Evolutionary conservation across 1,140 invertebrate species (phyloP), one percentile per base, ranked within the genome.

Genomic region (Habropoda laboriosa): DNA sequence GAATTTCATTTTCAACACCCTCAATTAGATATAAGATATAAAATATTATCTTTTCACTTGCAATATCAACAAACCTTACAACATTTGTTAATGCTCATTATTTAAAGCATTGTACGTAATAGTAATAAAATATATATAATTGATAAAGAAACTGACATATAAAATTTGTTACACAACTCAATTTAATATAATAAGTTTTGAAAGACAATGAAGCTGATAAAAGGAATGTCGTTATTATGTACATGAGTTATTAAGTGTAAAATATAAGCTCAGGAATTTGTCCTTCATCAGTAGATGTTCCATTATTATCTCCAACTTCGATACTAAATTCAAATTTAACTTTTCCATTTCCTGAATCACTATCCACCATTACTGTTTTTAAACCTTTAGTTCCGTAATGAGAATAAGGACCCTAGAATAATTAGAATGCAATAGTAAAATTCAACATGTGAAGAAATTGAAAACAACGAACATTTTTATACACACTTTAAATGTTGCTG

Each of bases 231-330:
- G n/a, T 68, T 60, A 40, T 78, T 79, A 78, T 63, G 75, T 60
- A 80, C 49, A 58, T 60, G 40, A 72, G 30, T 81, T 63, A 75
- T 86, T 86, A 95, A 72, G 93, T 94, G 86, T 95, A 97, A 92
- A 98, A 98, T 80, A 98, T 97, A 66, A 98, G 96, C 91, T 97
- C 97, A 13, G 97, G 97, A 86, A 98, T 97, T 92, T 98, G 97
- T 75, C 97, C 97, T 92, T 97, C 97, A 89, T 98, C 97, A 1
- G 98, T 96, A 4, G 96, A 97, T 1, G 97, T 98, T 16, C 97
- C 97, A 91, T 98, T 98, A 90, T 98, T 98, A 89, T 97, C 97
- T 30, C 97, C 97, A 27, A 96, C 95, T 18, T 96, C 96, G 89
- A 96, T 97, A 1, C 95, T 96, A 91, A 98, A 98, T 90, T 97